These are phyloP conservation scores for Trachelus tabidus DNA, from an alignment of 2,888 invertebrate genomes.

Conservation along the genomic window DNA sequence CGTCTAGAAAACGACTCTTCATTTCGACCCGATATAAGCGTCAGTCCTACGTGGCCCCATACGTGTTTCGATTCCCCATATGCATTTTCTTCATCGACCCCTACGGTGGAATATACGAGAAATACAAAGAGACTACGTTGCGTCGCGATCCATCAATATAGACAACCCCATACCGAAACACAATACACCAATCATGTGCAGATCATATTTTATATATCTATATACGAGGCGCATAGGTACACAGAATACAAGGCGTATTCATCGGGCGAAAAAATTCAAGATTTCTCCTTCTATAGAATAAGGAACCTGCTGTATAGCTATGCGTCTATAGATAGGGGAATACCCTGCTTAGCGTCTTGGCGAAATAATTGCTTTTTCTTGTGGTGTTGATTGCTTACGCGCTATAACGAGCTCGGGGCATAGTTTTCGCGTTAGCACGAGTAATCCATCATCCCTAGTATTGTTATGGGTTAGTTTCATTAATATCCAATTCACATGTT, in stretches of 20 bases:
- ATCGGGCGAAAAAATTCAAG: slow-evolving; percentile 13
- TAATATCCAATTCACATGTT: slow-evolving; percentile 22
- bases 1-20: slow-evolving; percentile 38
- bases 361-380: slow-evolving; percentile 34
- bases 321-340: slow-evolving; percentile 15
- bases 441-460: slow-evolving; percentile 28
- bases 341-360: slow-evolving; percentile 17
- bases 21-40: slow-evolving; percentile 30
- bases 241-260: slow-evolving; percentile 5
- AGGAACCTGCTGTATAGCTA: slow-evolving; percentile 10
- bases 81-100: slow-evolving; percentile 19
- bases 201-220: slow-evolving; percentile 41
- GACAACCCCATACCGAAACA: slow-evolving; percentile 29
- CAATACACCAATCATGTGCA: slow-evolving; percentile 39
- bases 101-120: slow-evolving; percentile 21
- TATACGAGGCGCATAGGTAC: slow-evolving; percentile 4
- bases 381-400: slow-evolving; percentile 25
- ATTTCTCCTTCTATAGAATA: slow-evolving; percentile 14
- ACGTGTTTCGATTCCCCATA: slow-evolving; percentile 28
- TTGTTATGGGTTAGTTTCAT: slow-evolving; percentile 16
- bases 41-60: slow-evolving; percentile 30
- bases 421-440: slow-evolving; percentile 33
- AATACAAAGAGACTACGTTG: slow-evolving; percentile 29
- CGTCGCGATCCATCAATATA: slow-evolving; percentile 35
- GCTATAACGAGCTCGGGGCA: slow-evolving; percentile 25